Evolutionary conservation across 2,888 invertebrate genomes (phyloP), one percentile per base, ranked within the genome.

Genomic region (Ophion ventricosus): DNA sequence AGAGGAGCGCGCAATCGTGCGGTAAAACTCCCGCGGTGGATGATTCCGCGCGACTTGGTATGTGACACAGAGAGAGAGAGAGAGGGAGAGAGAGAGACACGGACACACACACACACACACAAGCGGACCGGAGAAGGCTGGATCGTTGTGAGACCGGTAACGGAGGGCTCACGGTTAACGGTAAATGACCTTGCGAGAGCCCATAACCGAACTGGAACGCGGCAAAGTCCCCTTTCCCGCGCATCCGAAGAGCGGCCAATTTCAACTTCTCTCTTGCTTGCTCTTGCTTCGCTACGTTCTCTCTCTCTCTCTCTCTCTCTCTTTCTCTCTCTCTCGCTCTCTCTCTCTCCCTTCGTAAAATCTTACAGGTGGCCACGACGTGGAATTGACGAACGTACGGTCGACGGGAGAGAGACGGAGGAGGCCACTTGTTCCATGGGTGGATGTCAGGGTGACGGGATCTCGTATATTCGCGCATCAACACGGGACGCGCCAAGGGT

Each of bases 361-460:
- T 85, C 84, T 84, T 79, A 87, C 85, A 86, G 86, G 84, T 84
- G 84, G 84, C 74, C 81, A 70, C 63, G 74, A 25, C 81, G 66
- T 81, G 64, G 57, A 70, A 70, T 64, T 72, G 61, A 75, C 54
- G 10, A 49, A 54, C 35, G 35, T 35, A 5, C 7, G 35, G 8
- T 0, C 35, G 35, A 35, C 7, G 35, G 35, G 7, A 35, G 35
- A 7, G 7, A 1, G 35, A 35, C 1, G 35, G 4, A 7, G 35
- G 35, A 7, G 35, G 35, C 35, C 35, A 5, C 4, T 35, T 35
- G 35, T 35, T 35, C 35, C 7, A 35, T 35, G 1, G 35, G 4
- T 35, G 35, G 35, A 35, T 7, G 35, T 35, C 35, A 35, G 35
- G 35, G 7, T 35, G 7, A 7, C 35, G 29, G 3, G 29, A 29